Conservation (phyloP, 2,888 invertebrate genomes). For the Eumerus sabulonum region DNA sequence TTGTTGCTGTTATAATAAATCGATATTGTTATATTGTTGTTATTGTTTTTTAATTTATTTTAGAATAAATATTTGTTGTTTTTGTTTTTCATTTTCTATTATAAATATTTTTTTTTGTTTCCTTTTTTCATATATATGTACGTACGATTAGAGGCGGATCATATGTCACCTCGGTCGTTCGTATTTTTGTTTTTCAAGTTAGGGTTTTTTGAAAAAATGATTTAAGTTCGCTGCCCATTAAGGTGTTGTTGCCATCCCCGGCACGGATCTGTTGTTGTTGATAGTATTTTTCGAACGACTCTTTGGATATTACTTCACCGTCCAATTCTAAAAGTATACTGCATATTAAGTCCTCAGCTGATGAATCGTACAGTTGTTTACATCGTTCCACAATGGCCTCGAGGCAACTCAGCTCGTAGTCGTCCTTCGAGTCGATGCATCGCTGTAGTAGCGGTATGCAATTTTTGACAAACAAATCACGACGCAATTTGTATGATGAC, state of each 20-base stretch:
- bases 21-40: not conserved
- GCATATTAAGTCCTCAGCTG: slow-evolving; percentile 73
- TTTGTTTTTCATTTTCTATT: too few species aligned
- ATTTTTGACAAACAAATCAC: slow-evolving; percentile 71
- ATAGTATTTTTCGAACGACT: slow-evolving; percentile 76
- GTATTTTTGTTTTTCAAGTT: slow-evolving; percentile 2
- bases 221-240: slow-evolving; percentile 35
- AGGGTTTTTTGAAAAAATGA: slow-evolving; percentile 5
- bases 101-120: not conserved
- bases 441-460: slow-evolving; percentile 74
- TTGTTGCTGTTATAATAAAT: slow-evolving; percentile 3
- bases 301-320: slow-evolving; percentile 76
- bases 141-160: too few species aligned
- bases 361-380: slow-evolving; percentile 70
- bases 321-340: slow-evolving; percentile 73
- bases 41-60: slow-evolving; percentile 6
- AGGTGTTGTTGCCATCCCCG: slow-evolving; percentile 9
- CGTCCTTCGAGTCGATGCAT: slow-evolving; percentile 75
- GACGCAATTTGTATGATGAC: slow-evolving; percentile 10
- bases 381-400: slow-evolving; percentile 73
- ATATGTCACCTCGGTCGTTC: not conserved
- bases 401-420: slow-evolving; percentile 74
- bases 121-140: not conserved
- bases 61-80: not conserved
- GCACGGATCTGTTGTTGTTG: slow-evolving; percentile 13